These are phyloP conservation scores for Varanus komodoensis DNA, from an alignment of 2,113 vertebrate genomes.

Conservation along the genomic window DNA sequence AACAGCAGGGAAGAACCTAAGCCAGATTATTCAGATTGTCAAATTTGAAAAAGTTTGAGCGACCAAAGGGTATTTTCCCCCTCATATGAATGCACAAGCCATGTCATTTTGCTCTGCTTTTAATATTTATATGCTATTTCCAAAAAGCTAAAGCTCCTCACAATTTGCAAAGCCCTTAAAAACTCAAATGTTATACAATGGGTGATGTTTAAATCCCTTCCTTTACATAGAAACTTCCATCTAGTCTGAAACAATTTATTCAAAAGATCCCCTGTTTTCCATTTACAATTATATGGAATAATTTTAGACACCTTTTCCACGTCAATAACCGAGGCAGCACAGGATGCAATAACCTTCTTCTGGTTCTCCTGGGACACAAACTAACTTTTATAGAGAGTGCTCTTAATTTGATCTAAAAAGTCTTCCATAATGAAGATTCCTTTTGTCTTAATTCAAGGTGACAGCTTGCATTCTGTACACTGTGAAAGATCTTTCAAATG, in stretches of 20 bases:
- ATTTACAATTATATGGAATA: conserved; percentile 6
- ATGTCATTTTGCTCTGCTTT: neutral
- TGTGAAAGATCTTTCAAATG: neutral
- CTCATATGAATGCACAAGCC: conserved; percentile 29
- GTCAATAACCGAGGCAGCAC: conserved; percentile 3
- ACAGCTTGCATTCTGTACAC: conserved; percentile 23
- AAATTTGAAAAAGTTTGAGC: neutral
- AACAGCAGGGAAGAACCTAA: conserved; percentile 1
- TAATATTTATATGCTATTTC: neutral
- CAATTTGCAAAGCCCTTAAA: conserved; percentile 32
- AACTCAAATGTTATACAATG: neutral
- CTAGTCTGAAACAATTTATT: neutral
- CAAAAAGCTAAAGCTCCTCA: conserved; percentile 8
- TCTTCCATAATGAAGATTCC: conserved; percentile 15
- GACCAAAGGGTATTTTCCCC: conserved; percentile 6
- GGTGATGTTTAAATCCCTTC: conserved; percentile 3
- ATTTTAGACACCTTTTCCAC: conserved; percentile 19
- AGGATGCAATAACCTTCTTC: conserved; percentile 21
- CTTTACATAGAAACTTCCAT: conserved; percentile 27
- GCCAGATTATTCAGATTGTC: conserved; percentile 26
- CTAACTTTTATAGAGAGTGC: neutral
- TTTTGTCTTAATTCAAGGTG: conserved; percentile 33
- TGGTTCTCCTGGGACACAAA: neutral
- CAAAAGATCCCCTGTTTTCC: conserved; percentile 8
- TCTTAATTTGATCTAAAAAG: conserved; percentile 28